Percentiles rank a stretch among this genome's conserved stretches.
These are phyloP conservation scores for Aleiodes sp. DNA, from an alignment of 1,140 invertebrate species.

Conservation along the genomic window DNA sequence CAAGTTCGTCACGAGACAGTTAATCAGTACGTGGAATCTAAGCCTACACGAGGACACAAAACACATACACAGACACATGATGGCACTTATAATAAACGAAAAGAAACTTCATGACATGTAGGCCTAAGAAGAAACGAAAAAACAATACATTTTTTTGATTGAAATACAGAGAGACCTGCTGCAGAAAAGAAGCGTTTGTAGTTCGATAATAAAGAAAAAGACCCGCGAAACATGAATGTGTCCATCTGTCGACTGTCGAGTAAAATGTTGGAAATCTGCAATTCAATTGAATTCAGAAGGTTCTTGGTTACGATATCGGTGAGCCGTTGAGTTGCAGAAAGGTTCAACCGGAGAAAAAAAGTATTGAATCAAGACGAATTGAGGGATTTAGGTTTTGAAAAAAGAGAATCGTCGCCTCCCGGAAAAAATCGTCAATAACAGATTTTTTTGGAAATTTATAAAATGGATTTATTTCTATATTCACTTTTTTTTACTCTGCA, in stretches of 20 bases:
- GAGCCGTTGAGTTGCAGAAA: constrained; percentile 4
- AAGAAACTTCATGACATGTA: constrained; percentile 7
- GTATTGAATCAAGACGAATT: no score
- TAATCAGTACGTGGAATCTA: constrained; percentile 25
- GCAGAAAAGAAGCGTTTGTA: neutral
- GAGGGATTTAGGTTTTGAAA: no score
- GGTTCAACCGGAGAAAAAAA: neutral
- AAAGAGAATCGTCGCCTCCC: no score
- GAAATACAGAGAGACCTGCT: neutral
- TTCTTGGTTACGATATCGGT: constrained; percentile 43
- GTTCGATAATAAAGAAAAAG: neutral
- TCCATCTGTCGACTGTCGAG: constrained; percentile 55
- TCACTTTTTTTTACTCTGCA: no score
- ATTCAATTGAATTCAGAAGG: constrained; percentile 58
- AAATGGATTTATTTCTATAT: no score
- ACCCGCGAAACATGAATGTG: constrained; percentile 44
- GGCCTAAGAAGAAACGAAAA: constrained; percentile 14
- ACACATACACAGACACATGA: no score
- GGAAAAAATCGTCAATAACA: no score
- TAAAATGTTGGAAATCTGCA: constrained; percentile 48
- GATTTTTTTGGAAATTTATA: no score
- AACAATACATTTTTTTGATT: neutral
- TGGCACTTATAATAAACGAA: constrained; percentile 1
- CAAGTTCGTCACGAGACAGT: constrained; percentile 28
- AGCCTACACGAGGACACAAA: neutral